phyloP scores from a whole-genome alignment of 1,140 invertebrate genomes.

The Drosophila carrolli region DNA sequence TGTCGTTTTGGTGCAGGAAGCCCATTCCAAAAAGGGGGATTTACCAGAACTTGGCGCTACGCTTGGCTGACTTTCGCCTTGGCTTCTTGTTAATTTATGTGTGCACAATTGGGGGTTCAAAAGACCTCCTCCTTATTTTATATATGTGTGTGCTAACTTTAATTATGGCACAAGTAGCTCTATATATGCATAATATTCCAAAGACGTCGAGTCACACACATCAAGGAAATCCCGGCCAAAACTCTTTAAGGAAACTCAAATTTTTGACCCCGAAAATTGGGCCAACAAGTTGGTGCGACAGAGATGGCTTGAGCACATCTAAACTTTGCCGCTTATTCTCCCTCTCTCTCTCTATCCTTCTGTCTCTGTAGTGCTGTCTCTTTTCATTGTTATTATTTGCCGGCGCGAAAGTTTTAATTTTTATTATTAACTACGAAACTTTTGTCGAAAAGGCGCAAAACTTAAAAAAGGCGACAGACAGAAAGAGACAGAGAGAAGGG shows the following conservation, averaged over 20 bases:
- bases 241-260: slow-evolving; percentile 34
- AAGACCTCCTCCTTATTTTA: background rate
- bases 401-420: slow-evolving; percentile 83
- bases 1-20: slow-evolving; percentile 78
- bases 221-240: slow-evolving; percentile 33
- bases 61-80: slow-evolving; percentile 72
- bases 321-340: slow-evolving; percentile 22
- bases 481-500: slow-evolving; percentile 6
- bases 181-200: background rate
- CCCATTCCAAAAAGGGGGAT: slow-evolving; percentile 1
- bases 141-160: slow-evolving; percentile 11
- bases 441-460: slow-evolving; percentile 72
- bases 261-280: slow-evolving; percentile 58
- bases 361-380: slow-evolving; percentile 43
- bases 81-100: slow-evolving; percentile 73
- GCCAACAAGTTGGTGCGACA: slow-evolving; percentile 42
- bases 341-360: background rate
- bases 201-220: slow-evolving; percentile 27
- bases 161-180: slow-evolving; percentile 31
- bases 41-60: slow-evolving; percentile 34
- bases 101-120: slow-evolving; percentile 53
- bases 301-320: slow-evolving; percentile 31
- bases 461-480: slow-evolving; percentile 75
- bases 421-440: slow-evolving; percentile 83
- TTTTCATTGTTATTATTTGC: slow-evolving; percentile 79